Percentiles rank a stretch among this genome's conserved stretches.
These are phyloP conservation scores for Theristicus caerulescens DNA, from an alignment of 2,113 vertebrate species.

Conservation along the genomic window DNA sequence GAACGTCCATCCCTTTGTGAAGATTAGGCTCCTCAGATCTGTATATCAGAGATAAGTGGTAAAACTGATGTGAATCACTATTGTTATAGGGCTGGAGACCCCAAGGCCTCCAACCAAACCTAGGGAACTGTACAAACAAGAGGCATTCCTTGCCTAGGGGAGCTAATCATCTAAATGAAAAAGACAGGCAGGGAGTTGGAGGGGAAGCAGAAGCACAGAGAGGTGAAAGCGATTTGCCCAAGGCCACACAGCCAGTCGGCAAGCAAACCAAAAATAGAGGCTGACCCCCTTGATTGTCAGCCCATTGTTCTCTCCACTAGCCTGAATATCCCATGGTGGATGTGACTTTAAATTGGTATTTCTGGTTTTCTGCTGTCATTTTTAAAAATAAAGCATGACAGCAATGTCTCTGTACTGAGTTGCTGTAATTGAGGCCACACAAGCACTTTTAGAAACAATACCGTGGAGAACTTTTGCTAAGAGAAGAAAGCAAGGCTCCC, in stretches of 20 bases:
- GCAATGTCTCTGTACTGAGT: neutral
- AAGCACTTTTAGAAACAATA: neutral
- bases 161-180: slow-evolving; percentile 32
- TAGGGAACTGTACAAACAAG: slow-evolving; percentile 11
- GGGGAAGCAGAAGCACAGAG: neutral
- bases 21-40: neutral
- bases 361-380: slow-evolving; percentile 15
- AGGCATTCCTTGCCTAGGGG: slow-evolving; percentile 16
- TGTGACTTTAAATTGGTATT: slow-evolving; percentile 44
- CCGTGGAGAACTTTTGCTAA: neutral
- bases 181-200: slow-evolving; percentile 42
- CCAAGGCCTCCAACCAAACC: neutral
- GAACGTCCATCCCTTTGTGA: neutral
- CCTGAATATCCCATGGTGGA: neutral
- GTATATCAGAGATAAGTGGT: neutral
- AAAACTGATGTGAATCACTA: neutral
- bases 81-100: neutral
- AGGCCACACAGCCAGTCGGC: neutral
- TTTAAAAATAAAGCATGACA: slow-evolving; percentile 24
- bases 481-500: neutral
- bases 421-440: neutral
- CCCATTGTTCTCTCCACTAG: slow-evolving; percentile 39
- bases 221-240: slow-evolving; percentile 52
- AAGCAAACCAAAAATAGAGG: slow-evolving; percentile 28
- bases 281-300: slow-evolving; percentile 40